These are phyloP conservation scores for Pseudoips prasinana DNA, from an alignment of 2,888 invertebrate genomes.

Conservation along the genomic window DNA sequence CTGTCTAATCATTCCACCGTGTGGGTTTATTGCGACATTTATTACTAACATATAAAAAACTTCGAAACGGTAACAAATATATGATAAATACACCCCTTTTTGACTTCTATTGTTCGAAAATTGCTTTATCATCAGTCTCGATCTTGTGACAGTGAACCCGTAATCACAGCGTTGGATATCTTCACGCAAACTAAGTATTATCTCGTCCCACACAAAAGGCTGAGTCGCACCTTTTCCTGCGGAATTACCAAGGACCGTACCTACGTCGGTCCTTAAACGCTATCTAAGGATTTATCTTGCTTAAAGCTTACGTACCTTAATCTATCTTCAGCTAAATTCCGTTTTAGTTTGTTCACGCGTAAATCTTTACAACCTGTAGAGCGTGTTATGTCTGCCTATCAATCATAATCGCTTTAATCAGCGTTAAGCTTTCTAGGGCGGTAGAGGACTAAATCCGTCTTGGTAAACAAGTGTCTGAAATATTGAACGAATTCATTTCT, in stretches of 20 bases:
- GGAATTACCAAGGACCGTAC: constrained; percentile 18
- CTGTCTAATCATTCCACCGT: constrained; percentile 60
- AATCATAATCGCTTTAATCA: too few relatives aligned
- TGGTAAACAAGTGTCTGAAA: too few relatives aligned
- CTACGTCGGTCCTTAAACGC: constrained; percentile 18
- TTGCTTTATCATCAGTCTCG: constrained; percentile 1
- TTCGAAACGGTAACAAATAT: too few relatives aligned
- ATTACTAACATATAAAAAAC: constrained; percentile 9
- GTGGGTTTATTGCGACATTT: constrained; percentile 57
- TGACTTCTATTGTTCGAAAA: constrained; percentile 1
- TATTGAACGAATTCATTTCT: too few relatives aligned
- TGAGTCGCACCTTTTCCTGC: constrained; percentile 13
- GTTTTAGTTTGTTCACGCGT: constrained; percentile 11
- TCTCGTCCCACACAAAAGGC: constrained; percentile 18
- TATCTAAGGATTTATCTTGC: constrained; percentile 21
- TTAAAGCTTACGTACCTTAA: constrained; percentile 14
- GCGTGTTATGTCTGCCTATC: background rate
- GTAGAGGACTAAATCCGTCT: too few relatives aligned
- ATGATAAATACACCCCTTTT: too few relatives aligned
- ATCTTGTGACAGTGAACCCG: constrained; percentile 3
- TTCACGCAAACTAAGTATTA: constrained; percentile 10
- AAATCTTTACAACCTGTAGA: constrained; percentile 6
- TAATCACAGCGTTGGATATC: constrained; percentile 7
- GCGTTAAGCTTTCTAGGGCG: too few relatives aligned
- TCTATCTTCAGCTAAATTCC: constrained; percentile 20